phyloP scores from a whole-genome alignment of 2,113 vertebrate genomes.

The Pelobates fuscus region DNA sequence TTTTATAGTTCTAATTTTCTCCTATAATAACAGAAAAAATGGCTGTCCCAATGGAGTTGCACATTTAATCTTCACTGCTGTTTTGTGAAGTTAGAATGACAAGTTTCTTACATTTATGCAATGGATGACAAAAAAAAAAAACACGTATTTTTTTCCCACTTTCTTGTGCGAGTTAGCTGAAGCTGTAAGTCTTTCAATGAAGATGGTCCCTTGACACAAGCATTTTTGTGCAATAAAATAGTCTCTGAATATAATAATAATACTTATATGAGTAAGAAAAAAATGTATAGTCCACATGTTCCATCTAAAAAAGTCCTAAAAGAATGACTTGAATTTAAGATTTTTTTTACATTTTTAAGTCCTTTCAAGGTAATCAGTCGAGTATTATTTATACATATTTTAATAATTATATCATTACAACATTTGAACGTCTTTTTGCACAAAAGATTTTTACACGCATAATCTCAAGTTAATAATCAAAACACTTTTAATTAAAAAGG shows the following conservation, averaged over 20 bases:
- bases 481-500: no score
- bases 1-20: constrained; percentile 96
- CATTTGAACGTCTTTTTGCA: no score
- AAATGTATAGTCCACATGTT: no score
- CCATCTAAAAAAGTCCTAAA: no score
- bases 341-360: no score
- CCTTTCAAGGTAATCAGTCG: no score
- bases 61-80: constrained; percentile 81
- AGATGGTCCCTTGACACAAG: constrained; percentile 55
- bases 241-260: constrained; percentile 55
- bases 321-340: no score
- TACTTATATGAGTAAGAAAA: constrained; percentile 47
- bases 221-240: constrained; percentile 54
- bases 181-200: constrained; percentile 59
- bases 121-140: constrained; percentile 78
- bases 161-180: constrained; percentile 59
- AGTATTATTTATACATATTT: no score
- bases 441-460: no score
- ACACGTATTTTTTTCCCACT: constrained; percentile 59
- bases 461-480: no score
- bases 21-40: constrained; percentile 90
- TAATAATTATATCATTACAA: no score
- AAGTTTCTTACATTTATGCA: constrained; percentile 93
- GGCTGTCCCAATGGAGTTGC: constrained; percentile 86
- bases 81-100: constrained; percentile 94